Evolutionary conservation across 2,113 vertebrate species (phyloP).

Genomic region (Aleadryas rufinucha): DNA sequence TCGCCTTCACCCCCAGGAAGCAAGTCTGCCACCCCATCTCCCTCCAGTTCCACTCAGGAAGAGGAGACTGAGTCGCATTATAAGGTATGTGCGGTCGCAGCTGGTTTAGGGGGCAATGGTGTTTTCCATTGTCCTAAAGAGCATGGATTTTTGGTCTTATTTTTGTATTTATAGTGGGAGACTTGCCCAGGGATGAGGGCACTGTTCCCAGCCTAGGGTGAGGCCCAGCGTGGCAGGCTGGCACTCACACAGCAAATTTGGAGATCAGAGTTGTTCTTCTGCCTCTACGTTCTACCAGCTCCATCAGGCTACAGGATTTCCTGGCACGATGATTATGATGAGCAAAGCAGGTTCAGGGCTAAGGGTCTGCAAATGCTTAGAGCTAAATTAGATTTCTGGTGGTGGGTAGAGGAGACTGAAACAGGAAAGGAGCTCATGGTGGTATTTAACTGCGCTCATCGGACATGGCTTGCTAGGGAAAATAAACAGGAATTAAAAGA

Average conservation of each 20-base stretch:
- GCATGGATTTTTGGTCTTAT: background rate
- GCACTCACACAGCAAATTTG: background rate
- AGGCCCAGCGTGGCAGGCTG: background rate
- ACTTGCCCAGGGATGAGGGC: background rate
- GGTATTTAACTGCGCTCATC: background rate
- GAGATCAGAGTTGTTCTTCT: background rate
- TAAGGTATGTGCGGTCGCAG: slow-evolving; percentile 80
- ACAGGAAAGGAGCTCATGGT: background rate
- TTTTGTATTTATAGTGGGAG: background rate
- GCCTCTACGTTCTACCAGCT: accelerated
- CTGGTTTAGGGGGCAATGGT: accelerated
- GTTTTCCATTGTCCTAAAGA: background rate
- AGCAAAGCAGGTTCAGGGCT: background rate
- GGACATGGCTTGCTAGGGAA: background rate
- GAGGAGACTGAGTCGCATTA: slow-evolving; percentile 93
- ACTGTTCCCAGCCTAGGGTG: background rate
- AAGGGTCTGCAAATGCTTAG: background rate
- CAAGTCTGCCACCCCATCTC: slow-evolving; percentile 97
- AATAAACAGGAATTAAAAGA: background rate
- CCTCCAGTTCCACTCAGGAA: slow-evolving; percentile 97
- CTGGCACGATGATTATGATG: background rate
- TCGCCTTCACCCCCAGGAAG: slow-evolving; percentile 96
- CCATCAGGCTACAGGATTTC: background rate
- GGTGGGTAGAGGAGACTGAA: background rate
- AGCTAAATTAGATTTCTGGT: background rate